Base-by-base conservation (phyloP, 2,797 vertebrate species). In the Cynopterus sphinx region DNA sequence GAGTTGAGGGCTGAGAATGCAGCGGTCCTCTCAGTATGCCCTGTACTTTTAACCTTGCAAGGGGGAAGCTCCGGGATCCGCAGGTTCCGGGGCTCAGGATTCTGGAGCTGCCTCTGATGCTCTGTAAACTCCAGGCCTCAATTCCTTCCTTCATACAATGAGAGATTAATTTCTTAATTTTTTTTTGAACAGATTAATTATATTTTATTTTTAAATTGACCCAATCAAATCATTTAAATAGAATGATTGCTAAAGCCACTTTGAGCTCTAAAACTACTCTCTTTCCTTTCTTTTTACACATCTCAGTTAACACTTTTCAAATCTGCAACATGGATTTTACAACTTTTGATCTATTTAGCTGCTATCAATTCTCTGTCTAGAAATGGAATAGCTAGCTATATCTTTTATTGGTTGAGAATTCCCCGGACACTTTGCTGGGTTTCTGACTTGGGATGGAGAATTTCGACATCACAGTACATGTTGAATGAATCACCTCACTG, bases 271-370 rank as follows among this genome's bases (percentile, higher is more conserved):
- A 86, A 49, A 41, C 3, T 3, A 13, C 19, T 71, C 24, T 65
- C 19, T 46, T 6, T 75, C 36, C 43, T 74, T 68, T 24, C 41
- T 75, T 3, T 59, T 33, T 81, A 49, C 4, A 22, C 16, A 39
- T 78, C 83, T 87, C 49, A 33, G 16, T 3, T 10, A 73, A 51
- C 12, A 21, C 73, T 93, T 86, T 93, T 83, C 49, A 89, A 53
- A 33, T 2, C 57, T 63, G 68, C 28, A 26, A 43, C 61, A 63
- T 28, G 22, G 36, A 57, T 88, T 87, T 87, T 78, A 82, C 39
- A 91, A 21, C 49, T 91, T 83, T 57, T 19, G 53, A 22, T 92
- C 92, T 49, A 90, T 77, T 92, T 82, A 13, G 9, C 59, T 91
- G 53, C 46, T 92, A 15, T 7, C 1, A 6, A 65, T 67, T 53